These are phyloP conservation scores for Haemorhous mexicanus DNA, from an alignment of 2,113 vertebrate species.

Conservation along the genomic window DNA sequence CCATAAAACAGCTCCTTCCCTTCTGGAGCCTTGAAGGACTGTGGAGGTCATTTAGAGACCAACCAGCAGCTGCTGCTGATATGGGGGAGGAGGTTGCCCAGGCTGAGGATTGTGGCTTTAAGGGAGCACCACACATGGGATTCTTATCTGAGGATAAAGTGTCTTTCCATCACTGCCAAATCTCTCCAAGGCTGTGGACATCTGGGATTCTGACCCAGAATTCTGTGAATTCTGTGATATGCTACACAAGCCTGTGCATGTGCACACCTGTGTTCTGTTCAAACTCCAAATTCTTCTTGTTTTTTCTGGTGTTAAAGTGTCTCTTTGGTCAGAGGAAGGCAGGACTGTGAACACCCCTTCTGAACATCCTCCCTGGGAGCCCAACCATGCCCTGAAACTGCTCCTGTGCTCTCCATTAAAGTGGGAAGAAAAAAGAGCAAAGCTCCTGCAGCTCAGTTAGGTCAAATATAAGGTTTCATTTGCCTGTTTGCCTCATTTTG, in stretches of 20 bases:
- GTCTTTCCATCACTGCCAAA: neutral
- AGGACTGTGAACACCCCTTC: neutral
- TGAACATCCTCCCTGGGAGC: neutral
- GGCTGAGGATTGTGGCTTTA: neutral
- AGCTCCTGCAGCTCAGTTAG: slow-evolving; percentile 1
- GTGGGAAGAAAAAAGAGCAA: neutral
- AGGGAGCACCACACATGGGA: neutral
- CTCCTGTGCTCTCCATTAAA: neutral
- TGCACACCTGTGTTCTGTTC: neutral
- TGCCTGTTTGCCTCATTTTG: slow-evolving; percentile 15
- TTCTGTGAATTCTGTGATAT: neutral
- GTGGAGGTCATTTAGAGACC: neutral
- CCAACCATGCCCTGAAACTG: neutral
- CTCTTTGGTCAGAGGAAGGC: neutral
- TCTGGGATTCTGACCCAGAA: neutral
- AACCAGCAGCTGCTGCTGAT: neutral
- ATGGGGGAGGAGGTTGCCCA: neutral
- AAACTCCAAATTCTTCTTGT: neutral
- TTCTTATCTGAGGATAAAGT: neutral
- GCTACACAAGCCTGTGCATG: neutral
- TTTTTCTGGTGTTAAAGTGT: neutral
- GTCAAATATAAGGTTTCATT: neutral
- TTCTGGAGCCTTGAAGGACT: neutral
- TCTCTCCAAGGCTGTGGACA: neutral
- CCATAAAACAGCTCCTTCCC: neutral